phyloP scores from a whole-genome alignment of 2,797 vertebrate species.

The Gobio occitaniae region DNA sequence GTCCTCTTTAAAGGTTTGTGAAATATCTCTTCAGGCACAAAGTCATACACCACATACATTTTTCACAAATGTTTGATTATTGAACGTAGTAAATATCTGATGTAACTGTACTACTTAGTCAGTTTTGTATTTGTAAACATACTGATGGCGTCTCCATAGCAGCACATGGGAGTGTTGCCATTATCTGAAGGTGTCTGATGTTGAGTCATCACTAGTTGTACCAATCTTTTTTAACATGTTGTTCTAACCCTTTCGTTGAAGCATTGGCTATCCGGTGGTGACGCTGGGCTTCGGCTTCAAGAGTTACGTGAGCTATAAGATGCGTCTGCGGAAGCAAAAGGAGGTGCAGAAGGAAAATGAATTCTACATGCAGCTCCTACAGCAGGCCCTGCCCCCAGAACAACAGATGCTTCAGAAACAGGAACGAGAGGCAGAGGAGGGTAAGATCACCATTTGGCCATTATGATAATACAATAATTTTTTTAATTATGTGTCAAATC shows the following conservation, averaged over 20 bases:
- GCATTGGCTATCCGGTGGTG: conserved; percentile 97
- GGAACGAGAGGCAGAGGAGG: conserved; percentile 95
- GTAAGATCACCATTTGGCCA: conserved; percentile 73
- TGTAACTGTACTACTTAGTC: background rate
- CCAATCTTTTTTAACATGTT: background rate
- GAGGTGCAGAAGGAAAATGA: conserved; percentile 99
- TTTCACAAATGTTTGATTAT: background rate
- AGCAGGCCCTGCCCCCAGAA: conserved; percentile 94
- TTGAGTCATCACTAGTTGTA: conserved; percentile 20
- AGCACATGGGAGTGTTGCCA: conserved; percentile 23
- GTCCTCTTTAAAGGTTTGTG: background rate
- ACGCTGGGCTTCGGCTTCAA: conserved; percentile 99
- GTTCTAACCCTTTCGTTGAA: conserved; percentile 59
- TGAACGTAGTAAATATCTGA: background rate
- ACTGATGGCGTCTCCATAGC: conserved; percentile 2
- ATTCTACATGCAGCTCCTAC: conserved; percentile 98
- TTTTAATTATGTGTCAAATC: background rate
- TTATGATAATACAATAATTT: background rate
- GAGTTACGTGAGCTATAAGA: conserved; percentile 99
- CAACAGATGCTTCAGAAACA: conserved; percentile 97
- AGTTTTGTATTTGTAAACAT: conserved; percentile 30
- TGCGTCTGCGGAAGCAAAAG: conserved; percentile 95
- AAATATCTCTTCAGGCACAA: background rate
- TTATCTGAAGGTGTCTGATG: background rate
- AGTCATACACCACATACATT: background rate